These are phyloP conservation scores for Spongia lamella DNA, from an alignment of 37 sponge, comb jelly and placozoan genomes.

Conservation along the genomic window DNA sequence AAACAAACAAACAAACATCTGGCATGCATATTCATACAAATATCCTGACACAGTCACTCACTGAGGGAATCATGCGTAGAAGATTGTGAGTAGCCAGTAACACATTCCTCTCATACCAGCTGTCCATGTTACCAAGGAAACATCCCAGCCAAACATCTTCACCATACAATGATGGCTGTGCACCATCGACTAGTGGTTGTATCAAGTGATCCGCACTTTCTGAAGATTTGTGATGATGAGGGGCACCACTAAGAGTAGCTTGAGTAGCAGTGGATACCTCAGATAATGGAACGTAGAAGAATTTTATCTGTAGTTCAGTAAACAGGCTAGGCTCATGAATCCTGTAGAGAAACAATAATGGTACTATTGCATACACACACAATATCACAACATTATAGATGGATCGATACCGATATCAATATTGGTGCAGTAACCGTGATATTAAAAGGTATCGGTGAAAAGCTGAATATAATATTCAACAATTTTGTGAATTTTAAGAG, in stretches of 20 bases:
- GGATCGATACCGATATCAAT: too few relatives aligned
- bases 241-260: not conserved
- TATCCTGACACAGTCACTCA: constrained; percentile 49
- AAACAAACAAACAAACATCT: too few relatives aligned
- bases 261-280: constrained; percentile 18
- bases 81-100: constrained; percentile 71
- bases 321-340: constrained; percentile 60
- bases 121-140: constrained; percentile 78
- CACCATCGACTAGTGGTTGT: constrained; percentile 27
- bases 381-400: too few relatives aligned
- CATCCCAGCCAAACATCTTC: constrained; percentile 75
- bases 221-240: not conserved
- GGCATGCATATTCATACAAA: too few relatives aligned
- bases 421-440: too few relatives aligned
- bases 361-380: too few relatives aligned
- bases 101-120: constrained; percentile 91
- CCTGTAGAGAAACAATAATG: not conserved
- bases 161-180: constrained; percentile 42
- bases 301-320: constrained; percentile 42
- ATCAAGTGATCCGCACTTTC: not conserved
- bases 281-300: constrained; percentile 75
- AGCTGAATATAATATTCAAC: too few relatives aligned
- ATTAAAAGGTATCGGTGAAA: too few relatives aligned
- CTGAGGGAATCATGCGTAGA: constrained; percentile 61
- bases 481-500: too few relatives aligned